Evolutionary conservation across 1,140 invertebrate species (phyloP), one percentile per base, ranked within the genome.

Genomic region (Drosophila subpulchrella): DNA sequence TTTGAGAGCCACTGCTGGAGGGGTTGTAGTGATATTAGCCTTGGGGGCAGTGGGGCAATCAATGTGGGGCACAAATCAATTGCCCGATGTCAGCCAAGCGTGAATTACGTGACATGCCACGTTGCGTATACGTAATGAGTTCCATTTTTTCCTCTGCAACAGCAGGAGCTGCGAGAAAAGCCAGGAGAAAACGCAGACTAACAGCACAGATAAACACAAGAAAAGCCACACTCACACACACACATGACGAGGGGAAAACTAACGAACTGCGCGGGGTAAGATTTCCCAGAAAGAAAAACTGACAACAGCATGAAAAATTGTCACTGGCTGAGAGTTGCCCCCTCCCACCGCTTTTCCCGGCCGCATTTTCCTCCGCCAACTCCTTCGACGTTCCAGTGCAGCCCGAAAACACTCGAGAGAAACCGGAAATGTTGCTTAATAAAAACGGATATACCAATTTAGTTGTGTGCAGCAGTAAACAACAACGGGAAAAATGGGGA

Each of bases 401-500:
- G 70, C 67, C 66, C 32, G 8, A 48, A 78, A 82, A 82, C 78
- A 88, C 82, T 86, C 60, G 30, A 86, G 80, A 89, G 77, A 71
- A 81, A 89, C 84, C 84, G 84, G 84, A 89, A 89, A 89, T 89
- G 84, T 89, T 89, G 84, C 84, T 89, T 89, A 89, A 89, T 89
- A 89, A 89, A 89, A 89, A 89, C 84, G 84, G 84, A 89, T 89
- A 89, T 89, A 89, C 84, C 84, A 89, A 89, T 89, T 89, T 89
- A 89, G 83, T 88, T 88, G 81, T 86, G 82, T 86, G 83, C 83
- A 78, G 46, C 61, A 75, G 47, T 55, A 84, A 83, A 59, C 46
- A 65, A 61, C 50, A 73, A 47, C 61, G 57, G 41, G 66, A 53
- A 50, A 71, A 71, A 50, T 17, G n/a, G n/a, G 63, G n/a, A 36